These are phyloP conservation scores for Apaloderma vittatum DNA, from an alignment of 2,113 vertebrate species.

Conservation along the genomic window DNA sequence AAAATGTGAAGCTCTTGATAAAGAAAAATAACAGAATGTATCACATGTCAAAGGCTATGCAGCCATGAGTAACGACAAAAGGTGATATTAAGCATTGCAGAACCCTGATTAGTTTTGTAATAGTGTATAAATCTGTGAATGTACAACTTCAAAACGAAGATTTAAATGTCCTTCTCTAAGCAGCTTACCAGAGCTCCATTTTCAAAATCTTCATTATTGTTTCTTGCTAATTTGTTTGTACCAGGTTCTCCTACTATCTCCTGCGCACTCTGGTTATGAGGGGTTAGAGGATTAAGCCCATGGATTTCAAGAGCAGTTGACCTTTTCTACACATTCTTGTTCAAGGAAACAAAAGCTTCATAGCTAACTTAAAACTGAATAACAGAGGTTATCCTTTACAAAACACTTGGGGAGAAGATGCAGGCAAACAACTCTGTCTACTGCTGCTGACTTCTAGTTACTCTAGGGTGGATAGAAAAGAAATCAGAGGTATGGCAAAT, in stretches of 20 bases:
- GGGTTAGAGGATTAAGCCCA: constrained; percentile 43
- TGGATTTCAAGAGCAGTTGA: not conserved
- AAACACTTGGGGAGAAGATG: not conserved
- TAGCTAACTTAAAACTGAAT: not conserved
- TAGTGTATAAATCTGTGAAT: constrained; percentile 9
- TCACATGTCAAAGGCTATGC: not conserved
- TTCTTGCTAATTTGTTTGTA: constrained; percentile 59
- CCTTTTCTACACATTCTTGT: not conserved
- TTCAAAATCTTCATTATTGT: constrained; percentile 29
- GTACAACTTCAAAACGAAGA: constrained; percentile 57
- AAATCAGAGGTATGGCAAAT: not conserved
- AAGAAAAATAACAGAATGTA: not conserved
- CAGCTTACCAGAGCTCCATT: constrained; percentile 44
- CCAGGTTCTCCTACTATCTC: constrained; percentile 7
- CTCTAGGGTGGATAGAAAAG: not conserved
- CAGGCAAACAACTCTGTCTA: not conserved
- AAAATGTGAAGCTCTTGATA: not conserved
- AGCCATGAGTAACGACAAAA: not conserved
- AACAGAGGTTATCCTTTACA: not conserved
- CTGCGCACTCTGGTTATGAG: not conserved
- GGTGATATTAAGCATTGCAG: constrained; percentile 33
- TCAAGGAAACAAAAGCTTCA: not conserved
- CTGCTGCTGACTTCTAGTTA: not conserved
- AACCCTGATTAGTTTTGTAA: constrained; percentile 51
- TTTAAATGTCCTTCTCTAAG: constrained; percentile 49